phyloP scores from a whole-genome alignment of 2,113 vertebrate genomes.

The Vombatus ursinus region DNA sequence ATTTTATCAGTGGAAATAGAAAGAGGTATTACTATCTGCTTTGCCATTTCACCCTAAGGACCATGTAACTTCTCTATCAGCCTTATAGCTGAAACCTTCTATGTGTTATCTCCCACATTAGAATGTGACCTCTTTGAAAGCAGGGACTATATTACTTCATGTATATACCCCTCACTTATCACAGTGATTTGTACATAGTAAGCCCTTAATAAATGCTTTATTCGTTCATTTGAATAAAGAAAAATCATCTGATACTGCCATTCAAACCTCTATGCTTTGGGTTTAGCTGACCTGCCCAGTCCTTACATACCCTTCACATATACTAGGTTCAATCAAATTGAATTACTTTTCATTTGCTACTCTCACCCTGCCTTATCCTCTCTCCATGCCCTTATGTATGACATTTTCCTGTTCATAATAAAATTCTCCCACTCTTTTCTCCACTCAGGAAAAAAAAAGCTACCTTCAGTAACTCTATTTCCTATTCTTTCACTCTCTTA shows the following conservation, averaged over 20 bases:
- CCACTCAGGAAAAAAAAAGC: not conserved
- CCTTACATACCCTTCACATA: too few relatives aligned
- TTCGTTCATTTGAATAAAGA: not conserved
- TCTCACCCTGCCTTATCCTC: not conserved
- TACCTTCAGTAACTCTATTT: not conserved
- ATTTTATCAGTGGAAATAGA: not conserved
- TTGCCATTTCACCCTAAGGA: not conserved
- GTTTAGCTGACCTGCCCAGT: too few relatives aligned
- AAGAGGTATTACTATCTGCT: not conserved
- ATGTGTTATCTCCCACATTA: not conserved
- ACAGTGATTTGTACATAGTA: not conserved
- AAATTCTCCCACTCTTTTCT: not conserved
- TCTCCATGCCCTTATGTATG: not conserved
- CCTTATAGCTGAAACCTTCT: not conserved
- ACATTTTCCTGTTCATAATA: not conserved
- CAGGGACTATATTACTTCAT: not conserved
- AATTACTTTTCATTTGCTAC: not conserved
- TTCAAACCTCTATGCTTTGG: too few relatives aligned
- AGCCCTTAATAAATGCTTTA: not conserved
- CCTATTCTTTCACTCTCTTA: not conserved
- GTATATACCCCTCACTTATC: not conserved
- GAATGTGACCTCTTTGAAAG: not conserved
- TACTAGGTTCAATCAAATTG: not conserved
- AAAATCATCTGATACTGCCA: not conserved
- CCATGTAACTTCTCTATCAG: not conserved